A percentile compares a stretch with the other conserved stretches of the same genome.
Conservation (phyloP, 2,888 invertebrate genomes). For the Hemicrepidius hirtus region DNA sequence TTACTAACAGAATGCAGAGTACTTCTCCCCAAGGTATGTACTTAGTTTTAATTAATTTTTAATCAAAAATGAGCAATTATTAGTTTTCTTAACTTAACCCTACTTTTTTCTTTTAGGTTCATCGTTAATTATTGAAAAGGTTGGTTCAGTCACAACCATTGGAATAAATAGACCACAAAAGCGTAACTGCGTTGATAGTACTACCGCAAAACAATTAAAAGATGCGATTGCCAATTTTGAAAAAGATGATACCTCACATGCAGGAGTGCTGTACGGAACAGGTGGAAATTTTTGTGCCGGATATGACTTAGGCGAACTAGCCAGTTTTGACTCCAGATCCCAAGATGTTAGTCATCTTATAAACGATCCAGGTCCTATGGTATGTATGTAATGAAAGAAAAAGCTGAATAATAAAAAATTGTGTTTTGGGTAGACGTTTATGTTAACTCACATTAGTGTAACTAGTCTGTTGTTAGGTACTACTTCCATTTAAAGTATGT, state of each 20-base stretch:
- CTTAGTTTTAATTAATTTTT: slow-evolving; percentile 6
- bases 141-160: slow-evolving; percentile 82
- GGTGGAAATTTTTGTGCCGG: slow-evolving; percentile 97
- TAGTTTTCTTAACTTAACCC: too few relatives aligned
- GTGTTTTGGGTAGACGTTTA: too few relatives aligned
- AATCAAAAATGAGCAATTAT: too few relatives aligned
- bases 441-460: too few relatives aligned
- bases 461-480: too few relatives aligned
- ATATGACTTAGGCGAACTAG: slow-evolving; percentile 88
- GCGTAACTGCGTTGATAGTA: slow-evolving; percentile 87
- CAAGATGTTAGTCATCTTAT: slow-evolving; percentile 59
- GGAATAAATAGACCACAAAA: slow-evolving; percentile 91
- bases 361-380: slow-evolving; percentile 74
- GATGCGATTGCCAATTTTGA: slow-evolving; percentile 88
- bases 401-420: too few relatives aligned
- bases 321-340: slow-evolving; percentile 60
- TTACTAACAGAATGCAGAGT: slow-evolving; percentile 18
- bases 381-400: too few relatives aligned
- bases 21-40: slow-evolving; percentile 12
- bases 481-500: too few relatives aligned
- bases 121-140: slow-evolving; percentile 74
- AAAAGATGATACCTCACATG: slow-evolving; percentile 79
- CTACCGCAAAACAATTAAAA: slow-evolving; percentile 80
- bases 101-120: slow-evolving; percentile 24
- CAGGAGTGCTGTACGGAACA: slow-evolving; percentile 89